Base-by-base conservation (phyloP, 1,140 invertebrate species). In the honey bee (Apis mellifera) region DNA sequence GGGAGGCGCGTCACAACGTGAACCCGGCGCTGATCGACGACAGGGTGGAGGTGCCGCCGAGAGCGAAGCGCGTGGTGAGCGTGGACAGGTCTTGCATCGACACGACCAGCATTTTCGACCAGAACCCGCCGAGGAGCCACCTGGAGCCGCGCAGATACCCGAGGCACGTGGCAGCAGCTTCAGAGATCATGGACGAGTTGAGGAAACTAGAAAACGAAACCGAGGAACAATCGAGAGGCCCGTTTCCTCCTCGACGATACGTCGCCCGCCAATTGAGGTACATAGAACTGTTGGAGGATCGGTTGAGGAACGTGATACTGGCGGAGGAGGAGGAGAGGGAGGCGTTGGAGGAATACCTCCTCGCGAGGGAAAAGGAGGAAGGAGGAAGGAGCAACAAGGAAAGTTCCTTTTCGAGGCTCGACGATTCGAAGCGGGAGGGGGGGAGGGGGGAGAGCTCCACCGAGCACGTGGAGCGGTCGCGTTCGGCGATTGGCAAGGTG, bases 211-310 rank as follows among this genome's bases (percentile, higher is more conserved):
- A 93, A 42, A 70, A 57, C 1, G 82, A 90, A 92, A 85, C 93
- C 17, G 76, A 52, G 5, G 50, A 66, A 11, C 79, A 85, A 0
- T n/a, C 84, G 21, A n/a, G 86, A 89, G 12, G 95, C 52, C 93
- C 94, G 9, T 96, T 96, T 7, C 87, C 97, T 55, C 96, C 96
- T 0, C 95, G 95, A 84, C 96, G 96, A 85, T 93, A 96, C 72
- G 96, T 96, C 89, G 95, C 96, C 17, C 95, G 95, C 87, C 96
- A 97, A 92, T 94, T 97, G 85, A 95, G 95, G 87, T 96, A 96
- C 83, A 96, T 97, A 42, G 94, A 95, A 21, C 93, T 95, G n/a
- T 52, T 94, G 77, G 93, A 94, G 62, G 86, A 91, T 54, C 92
- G 92, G 48, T 74, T 94, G 60, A 89, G 89, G 26, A 89, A 94